These are phyloP conservation scores for Sweltsa coloradensis DNA, from an alignment of 1,140 invertebrate genomes.

Conservation along the genomic window DNA sequence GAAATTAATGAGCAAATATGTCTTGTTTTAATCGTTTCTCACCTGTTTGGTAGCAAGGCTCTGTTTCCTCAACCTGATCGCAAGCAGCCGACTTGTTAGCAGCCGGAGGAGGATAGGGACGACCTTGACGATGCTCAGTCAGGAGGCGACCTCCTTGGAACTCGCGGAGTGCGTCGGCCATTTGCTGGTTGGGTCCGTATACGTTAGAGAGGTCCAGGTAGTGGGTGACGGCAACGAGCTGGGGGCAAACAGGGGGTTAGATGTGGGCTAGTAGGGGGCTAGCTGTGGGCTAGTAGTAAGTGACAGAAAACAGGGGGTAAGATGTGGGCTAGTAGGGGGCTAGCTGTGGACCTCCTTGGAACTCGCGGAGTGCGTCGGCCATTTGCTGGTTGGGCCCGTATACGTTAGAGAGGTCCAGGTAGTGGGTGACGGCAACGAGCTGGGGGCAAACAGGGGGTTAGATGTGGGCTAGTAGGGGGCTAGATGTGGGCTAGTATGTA, in stretches of 20 bases:
- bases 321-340: no score
- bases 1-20: no score
- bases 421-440: conserved; percentile 71
- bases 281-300: no score
- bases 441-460: no score
- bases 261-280: no score
- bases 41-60: conserved; percentile 59
- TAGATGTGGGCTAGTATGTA: no score
- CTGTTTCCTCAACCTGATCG: conserved; percentile 35
- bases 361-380: conserved; percentile 47
- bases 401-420: conserved; percentile 69
- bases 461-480: no score
- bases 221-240: conserved; percentile 70
- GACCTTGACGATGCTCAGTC: conserved; percentile 45
- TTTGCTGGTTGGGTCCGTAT: conserved; percentile 59
- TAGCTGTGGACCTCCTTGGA: conserved; percentile 49
- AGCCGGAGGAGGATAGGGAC: conserved; percentile 55
- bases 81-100: conserved; percentile 49
- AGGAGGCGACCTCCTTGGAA: conserved; percentile 48
- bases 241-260: no score
- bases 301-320: no score
- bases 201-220: conserved; percentile 75
- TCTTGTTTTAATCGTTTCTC: no score
- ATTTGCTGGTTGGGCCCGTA: conserved; percentile 62
- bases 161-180: conserved; percentile 48